Evolutionary conservation across 2,113 vertebrate species (phyloP), one percentile per base, ranked within the genome.

Genomic region (Laticauda laticaudata): DNA sequence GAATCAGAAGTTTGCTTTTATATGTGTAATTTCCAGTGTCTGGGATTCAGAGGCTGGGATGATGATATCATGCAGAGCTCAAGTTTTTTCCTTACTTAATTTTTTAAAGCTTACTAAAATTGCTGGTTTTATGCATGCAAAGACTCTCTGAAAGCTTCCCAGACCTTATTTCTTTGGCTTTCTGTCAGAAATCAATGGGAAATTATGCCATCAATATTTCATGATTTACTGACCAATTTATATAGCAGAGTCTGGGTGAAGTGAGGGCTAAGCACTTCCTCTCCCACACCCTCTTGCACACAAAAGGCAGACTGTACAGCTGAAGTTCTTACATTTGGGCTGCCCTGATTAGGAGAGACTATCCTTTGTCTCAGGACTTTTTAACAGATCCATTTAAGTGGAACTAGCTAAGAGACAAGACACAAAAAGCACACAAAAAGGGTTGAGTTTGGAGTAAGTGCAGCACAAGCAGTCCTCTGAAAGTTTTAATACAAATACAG

Each of bases 241-340:
- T 39, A 39, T 39, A 81, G 69, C 69, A 39, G 18, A 81, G 5
- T 81, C 69, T 34, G 69, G 69, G 34, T 81, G 69, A 81, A 81
- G 34, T 39, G 69, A 81, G 69, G 69, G 34, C 34, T 39, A 34
- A 81, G 69, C 69, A 39, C 34, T 9, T 12, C 64, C 29, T 6
- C 34, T 7, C 3, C 2, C 5, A 0, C 1, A 0, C 1, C n/a
- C 18, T 21, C 29, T 34, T 39, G 34, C 18, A 39, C 34, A 20
- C 34, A 81, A 81, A 81, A 21, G 69, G 69, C 34, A 81, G 34
- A 81, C 34, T 39, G 15, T 39, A 34, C 5, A 7, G 34, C 34
- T 9, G 34, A 39, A 9, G 34, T 39, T 81, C 69, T 34, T 81
- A 21, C 14, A 39, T 81, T 34, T 81, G 34, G 34, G 69, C 18